These are phyloP conservation scores for Chaenogobius annularis DNA, from an alignment of 2,113 vertebrate species.

Conservation along the genomic window DNA sequence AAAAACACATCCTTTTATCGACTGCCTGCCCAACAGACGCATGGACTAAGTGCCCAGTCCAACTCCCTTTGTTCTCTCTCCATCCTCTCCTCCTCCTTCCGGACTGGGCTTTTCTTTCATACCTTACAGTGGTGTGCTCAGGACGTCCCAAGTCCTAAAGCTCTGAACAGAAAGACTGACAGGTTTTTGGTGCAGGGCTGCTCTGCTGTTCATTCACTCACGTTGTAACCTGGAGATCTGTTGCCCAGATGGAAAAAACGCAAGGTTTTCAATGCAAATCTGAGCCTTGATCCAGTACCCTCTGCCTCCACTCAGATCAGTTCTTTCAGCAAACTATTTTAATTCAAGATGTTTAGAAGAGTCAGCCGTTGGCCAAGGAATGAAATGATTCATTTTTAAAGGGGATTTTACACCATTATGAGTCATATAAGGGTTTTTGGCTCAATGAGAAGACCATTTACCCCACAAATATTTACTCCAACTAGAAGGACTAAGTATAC, in stretches of 20 bases:
- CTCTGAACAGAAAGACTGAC: slow-evolving; percentile 38
- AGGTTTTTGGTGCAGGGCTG: slow-evolving; percentile 45
- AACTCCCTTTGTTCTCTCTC: slow-evolving; percentile 57
- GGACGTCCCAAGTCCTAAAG: slow-evolving; percentile 48
- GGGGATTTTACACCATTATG: neutral
- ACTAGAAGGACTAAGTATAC: neutral
- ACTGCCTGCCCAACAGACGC: slow-evolving; percentile 53
- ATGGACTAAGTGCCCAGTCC: slow-evolving; percentile 51
- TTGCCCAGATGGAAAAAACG: slow-evolving; percentile 62
- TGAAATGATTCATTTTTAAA: neutral
- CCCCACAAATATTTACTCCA: neutral
- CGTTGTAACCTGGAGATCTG: slow-evolving; percentile 53
- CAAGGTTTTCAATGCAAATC: slow-evolving; percentile 36
- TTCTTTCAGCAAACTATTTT: neutral
- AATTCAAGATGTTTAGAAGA: neutral
- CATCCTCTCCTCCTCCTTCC: slow-evolving; percentile 51
- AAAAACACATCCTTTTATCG: slow-evolving; percentile 62
- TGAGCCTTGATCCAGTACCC: slow-evolving; percentile 33
- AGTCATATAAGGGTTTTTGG: neutral
- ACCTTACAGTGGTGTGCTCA: slow-evolving; percentile 41
- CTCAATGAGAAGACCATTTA: neutral
- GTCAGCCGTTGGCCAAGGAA: neutral
- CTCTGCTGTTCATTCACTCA: slow-evolving; percentile 33
- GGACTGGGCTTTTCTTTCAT: slow-evolving; percentile 24
- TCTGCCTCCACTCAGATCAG: slow-evolving; percentile 39